Evolutionary conservation across 2,888 invertebrate species (phyloP), one percentile per base, ranked within the genome.

Genomic region (Aleiodes leptofemur): DNA sequence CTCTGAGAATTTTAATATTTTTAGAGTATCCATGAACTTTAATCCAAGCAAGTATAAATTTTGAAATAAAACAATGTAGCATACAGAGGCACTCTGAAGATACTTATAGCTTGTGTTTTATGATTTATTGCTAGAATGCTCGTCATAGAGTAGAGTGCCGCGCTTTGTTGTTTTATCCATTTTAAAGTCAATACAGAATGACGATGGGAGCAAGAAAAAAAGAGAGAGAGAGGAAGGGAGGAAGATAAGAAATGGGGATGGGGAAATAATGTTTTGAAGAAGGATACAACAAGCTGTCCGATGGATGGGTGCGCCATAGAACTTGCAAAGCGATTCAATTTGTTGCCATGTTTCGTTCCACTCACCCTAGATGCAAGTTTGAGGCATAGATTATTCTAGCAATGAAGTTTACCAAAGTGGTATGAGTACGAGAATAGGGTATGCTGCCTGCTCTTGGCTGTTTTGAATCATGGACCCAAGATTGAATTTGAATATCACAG

Each of bases 231-330:
- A n/a, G 2, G 1, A 34, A 34, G 29, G n/a, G 16, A 23, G 16
- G 64, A 31, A 13, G 29, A 11, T 38, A 72, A 76, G 76, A 57
- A 43, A 8, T 43, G 11, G 76, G 68, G 77, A 69, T 56, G 69
- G 68, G 76, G 73, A 43, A 43, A 71, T n/a, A 48, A 74, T 78
- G 50, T 66, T 80, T 76, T 79, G 82, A 34, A 69, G 51, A 34
- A 50, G 16, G 16, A 53, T 31, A 56, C 34, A 69, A 56, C 48
- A 68, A 61, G 16, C 34, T 55, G 72, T 66, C 43, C 66, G 29
- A 66, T 56, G 51, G 34, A 38, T 43, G 14, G 14, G 16, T 14
- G 53, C 48, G 48, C 43, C 53, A 5, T 64, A 23, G 34, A 69
- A 69, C 59, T 61, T 61, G 61, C 53, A 51, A 69, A 61, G 59